Conservation (phyloP, 2,797 vertebrate genomes). For the Varecia variegata region DNA sequence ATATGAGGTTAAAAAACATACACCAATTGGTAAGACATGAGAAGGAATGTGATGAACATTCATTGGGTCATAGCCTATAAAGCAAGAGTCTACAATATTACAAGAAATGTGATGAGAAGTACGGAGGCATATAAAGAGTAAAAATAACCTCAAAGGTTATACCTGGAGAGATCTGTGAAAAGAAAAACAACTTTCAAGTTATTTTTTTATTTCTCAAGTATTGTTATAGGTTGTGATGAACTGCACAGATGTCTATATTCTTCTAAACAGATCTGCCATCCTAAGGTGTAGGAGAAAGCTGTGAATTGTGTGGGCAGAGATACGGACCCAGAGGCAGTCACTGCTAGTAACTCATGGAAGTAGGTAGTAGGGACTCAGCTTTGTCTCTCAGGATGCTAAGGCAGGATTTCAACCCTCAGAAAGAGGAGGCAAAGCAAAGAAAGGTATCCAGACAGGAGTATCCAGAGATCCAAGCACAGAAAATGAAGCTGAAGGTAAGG, state of each 20-base stretch:
- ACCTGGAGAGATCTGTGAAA: not conserved
- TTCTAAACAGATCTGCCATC: not conserved
- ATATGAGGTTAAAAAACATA: not conserved
- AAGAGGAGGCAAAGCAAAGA: not conserved
- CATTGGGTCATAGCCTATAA: no score
- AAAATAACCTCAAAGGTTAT: not conserved
- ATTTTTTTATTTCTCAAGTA: not conserved
- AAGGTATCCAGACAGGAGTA: not conserved
- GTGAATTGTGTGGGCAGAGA: not conserved
- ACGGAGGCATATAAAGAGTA: not conserved
- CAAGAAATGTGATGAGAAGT: not conserved
- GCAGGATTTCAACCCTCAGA: not conserved
- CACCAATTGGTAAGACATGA: not conserved
- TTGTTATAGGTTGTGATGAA: not conserved
- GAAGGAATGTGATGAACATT: not conserved
- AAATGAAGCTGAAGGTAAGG: not conserved
- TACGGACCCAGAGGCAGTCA: fast-evolving
- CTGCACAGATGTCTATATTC: fast-evolving
- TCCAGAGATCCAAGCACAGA: not conserved
- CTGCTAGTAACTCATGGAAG: not conserved
- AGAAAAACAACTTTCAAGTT: not conserved
- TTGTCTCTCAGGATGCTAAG: not conserved
- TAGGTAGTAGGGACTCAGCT: not conserved
- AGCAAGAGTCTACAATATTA: not conserved
- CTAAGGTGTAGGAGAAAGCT: not conserved